Evolutionary conservation across 2,797 vertebrate genomes (phyloP), one percentile per base, ranked within the genome.

Genomic region (Rachycentron canadum): DNA sequence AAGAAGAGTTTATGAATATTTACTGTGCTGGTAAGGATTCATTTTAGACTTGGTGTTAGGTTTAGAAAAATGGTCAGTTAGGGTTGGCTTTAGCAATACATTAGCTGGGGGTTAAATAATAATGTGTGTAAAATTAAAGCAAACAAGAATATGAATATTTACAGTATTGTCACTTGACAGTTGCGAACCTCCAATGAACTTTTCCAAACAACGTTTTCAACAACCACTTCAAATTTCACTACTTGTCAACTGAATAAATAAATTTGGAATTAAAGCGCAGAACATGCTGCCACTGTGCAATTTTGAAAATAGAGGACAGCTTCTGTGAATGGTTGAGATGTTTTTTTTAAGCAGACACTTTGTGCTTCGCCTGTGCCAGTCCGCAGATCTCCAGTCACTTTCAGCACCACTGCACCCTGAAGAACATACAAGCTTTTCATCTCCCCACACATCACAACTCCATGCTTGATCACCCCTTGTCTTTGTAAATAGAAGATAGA

Each of bases 401-500:
- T 57, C 64, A 66, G 71, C 50, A 40, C 53, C 56, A 40, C 23
- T 36, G 66, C 76, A 17, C 69, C 1, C 68, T 13, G 62, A 71
- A 62, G 73, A 83, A 72, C 5, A 50, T 30, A 19, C 36, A 60
- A 10, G 76, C 81, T 58, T 84, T 73, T 85, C 64, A 86, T 88
- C 63, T 76, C 81, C 71, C 55, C 14, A 21, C 69, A 81, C 61
- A 76, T 83, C 68, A 72, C 72, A 61, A 34, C 55, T 50, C 52
- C 58, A 58, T 53, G 79, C 68, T 87, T 87, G 72, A 89, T 86
- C 81, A 67, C 40, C 43, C 41, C 70, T 68, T 13, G 49, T 80
- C 79, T 90, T 91, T 87, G 86, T 69, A 79, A 67, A 88, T 72
- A 28, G 30, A 77, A 64, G 53, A 28, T 14, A 78, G 38, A 84